Evolutionary conservation across 2,113 vertebrate species (phyloP), one percentile per base, ranked within the genome.

Genomic region (Antechinus stuartii): DNA sequence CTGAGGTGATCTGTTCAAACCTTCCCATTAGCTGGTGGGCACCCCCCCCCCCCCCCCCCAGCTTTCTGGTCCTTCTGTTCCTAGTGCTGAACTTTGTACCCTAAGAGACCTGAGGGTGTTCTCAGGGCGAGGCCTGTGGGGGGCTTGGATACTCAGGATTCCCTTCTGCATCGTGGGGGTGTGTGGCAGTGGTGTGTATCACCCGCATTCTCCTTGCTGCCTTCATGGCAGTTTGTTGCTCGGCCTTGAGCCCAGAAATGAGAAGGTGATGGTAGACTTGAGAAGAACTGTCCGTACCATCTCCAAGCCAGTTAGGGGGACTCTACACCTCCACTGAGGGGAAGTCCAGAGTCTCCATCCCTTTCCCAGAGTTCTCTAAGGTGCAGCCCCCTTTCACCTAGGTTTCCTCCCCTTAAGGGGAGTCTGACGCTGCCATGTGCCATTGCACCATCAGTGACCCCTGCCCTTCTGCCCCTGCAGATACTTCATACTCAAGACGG

Each of bases 61-160:
- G 16, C 30, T 68, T 68, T 68, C 30, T 14, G 35, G 57, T 35
- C 27, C 30, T 68, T 35, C 12, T 68, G 12, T 30, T 35, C 12
- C 57, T 35, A 30, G 26, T 35, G 57, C 30, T 16, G 30, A 68
- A 35, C 3, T 68, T 30, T 11, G 27, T 2, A 26, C 7, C 25
- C 8, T 2, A 8, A 24, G 55, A 1, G 23, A 1, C 55, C 9
- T 2, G 27, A 0, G 0, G 26, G 56, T 10, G 14, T 12, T 1
- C 42, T 42, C 42, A 42, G 42, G 42, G 42, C 42, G 42, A 42
- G 14, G 53, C 53, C 53, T 54, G 53, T 54, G 53, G 10, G 53
- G 24, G 55, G 55, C 93, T 89, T 30, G 91, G 95, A 96, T 93
- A 95, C 90, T 54, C 42, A 55, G 94, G 93, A 54, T 89, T 94